Base-by-base conservation (phyloP, 2,888 invertebrate species). In the Latrodectus elegans region DNA sequence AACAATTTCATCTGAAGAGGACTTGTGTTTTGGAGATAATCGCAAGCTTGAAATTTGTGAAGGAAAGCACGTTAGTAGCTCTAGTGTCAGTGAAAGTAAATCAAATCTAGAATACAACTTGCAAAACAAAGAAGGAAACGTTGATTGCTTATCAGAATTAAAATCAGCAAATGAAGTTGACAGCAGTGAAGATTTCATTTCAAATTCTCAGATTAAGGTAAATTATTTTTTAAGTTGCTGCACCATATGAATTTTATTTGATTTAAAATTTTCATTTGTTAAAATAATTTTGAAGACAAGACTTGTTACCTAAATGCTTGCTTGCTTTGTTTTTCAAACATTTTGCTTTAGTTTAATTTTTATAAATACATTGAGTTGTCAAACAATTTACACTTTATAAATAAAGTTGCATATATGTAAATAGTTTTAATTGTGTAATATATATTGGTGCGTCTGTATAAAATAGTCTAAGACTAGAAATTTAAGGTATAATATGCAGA, bases 1-100 rank as follows among this genome's bases (percentile, higher is more conserved):
- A 70, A 82, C 87, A 4, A 65, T 81, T 52, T 86, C 86, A 17
- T 87, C 87, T 9, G 87, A 87, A 64, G 87, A 87, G 38, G 87
- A 87, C 78, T 64, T 67, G 9, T 65, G 76, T 55, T 55, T 81
- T 52, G 51, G 38, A n/a, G 74, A 67, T 49, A 15, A 17, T 65
- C 72, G 77, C 17, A 72, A 84, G 15, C 49, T 76, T 65, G 52
- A 72, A 55, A n/a, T 49, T n/a, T n/a, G n/a, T 60, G 12, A 26
- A 53, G 51, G 64, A n/a, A 72, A 4, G 4, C 38, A 12, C 52
- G 12, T 17, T 17, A 10, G 14, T 74, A 70, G 70, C 38, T 74
- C 17, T 38, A 81, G 10, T 60, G 0, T 60, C n/a, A n/a, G 10
- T 12, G 60, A 60, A 60, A 15, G 0, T 60, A n/a, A 15, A 8